Base-by-base conservation (phyloP, 2,797 vertebrate species). In the Darevskia nairensis region DNA sequence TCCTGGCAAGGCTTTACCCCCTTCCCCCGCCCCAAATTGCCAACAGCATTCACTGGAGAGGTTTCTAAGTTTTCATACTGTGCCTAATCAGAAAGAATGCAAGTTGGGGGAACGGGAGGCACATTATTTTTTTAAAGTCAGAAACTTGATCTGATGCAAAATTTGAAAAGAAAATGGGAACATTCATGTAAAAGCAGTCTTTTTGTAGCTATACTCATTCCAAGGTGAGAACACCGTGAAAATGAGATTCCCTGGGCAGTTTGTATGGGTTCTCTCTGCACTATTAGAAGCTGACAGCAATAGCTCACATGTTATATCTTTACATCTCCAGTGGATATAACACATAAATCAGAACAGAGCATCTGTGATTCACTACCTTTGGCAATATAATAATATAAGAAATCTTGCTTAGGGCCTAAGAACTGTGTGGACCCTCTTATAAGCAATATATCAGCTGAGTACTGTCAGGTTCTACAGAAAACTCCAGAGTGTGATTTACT, bases 401-500 rank as follows among this genome's bases (percentile, higher is more conserved):
- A 44, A 92, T 80, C 82, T 17, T 83, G 55, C 59, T 76, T 80
- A 88, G 41, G 23, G 76, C 29, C 69, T 87, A 85, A 75, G 68
- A 88, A 64, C 93, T 94, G 80, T 93, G 94, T 92, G 7, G 82
- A 89, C 91, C 92, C 87, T 95, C 88, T 93, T 95, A 96, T 95
- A 96, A 95, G 94, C 93, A 94, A 77, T 97, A 82, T 94, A 95
- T 96, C 96, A 96, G 4, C 80, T 72, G 89, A 92, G 74, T 0
- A 8, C 90, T 96, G 95, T 96, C 95, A 95, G 90, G 84, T 85
- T 94, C 85, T 86, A 82, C 93, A 92, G 93, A 93, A 91, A 92
- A 93, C 93, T 94, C 91, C 87, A 90, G 82, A 87, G 32, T 84
- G 85, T 96, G 96, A 97, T 97, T 97, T 97, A 97, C 97, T 96